Evolutionary conservation across 2,888 invertebrate species (phyloP).

Genomic region (Thereva nobilitata): DNA sequence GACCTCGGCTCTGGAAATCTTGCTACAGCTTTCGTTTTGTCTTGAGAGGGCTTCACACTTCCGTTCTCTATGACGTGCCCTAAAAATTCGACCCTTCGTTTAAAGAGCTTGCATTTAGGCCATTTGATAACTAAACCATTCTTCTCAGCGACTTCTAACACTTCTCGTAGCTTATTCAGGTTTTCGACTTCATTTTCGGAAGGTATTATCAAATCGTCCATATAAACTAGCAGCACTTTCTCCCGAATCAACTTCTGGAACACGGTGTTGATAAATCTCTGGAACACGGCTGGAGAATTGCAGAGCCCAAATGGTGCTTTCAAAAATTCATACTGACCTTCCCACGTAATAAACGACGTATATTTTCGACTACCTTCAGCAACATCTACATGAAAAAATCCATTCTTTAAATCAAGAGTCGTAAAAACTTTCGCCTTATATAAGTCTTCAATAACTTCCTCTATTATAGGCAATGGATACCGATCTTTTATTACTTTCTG

Average conservation of each 20-base stretch:
- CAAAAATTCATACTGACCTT: too few relatives aligned
- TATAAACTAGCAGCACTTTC: constrained; percentile 41
- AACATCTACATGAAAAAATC: constrained; percentile 41
- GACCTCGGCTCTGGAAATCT: neutral
- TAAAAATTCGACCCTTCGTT: constrained; percentile 10
- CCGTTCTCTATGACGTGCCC: neutral
- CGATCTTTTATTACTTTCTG: neutral
- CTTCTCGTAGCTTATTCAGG: constrained; percentile 18
- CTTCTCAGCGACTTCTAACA: constrained; percentile 32
- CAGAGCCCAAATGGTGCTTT: too few relatives aligned
- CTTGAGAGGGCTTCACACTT: neutral
- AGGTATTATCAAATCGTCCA: constrained; percentile 45
- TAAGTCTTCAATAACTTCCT: constrained; percentile 24
- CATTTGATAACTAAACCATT: constrained; percentile 10
- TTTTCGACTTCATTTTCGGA: constrained; percentile 28
- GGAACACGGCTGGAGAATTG: too few relatives aligned
- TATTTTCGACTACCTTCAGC: constrained; percentile 38
- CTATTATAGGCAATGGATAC: neutral
- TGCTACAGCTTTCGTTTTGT: neutral
- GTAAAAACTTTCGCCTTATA: constrained; percentile 44
- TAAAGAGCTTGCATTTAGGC: constrained; percentile 43
- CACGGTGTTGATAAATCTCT: constrained; percentile 39
- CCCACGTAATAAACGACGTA: too few relatives aligned
- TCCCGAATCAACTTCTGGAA: constrained; percentile 30
- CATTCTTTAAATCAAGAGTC: constrained; percentile 45